Base-by-base conservation (phyloP, 2,113 vertebrate genomes). In the Amphilophus citrinellus region DNA sequence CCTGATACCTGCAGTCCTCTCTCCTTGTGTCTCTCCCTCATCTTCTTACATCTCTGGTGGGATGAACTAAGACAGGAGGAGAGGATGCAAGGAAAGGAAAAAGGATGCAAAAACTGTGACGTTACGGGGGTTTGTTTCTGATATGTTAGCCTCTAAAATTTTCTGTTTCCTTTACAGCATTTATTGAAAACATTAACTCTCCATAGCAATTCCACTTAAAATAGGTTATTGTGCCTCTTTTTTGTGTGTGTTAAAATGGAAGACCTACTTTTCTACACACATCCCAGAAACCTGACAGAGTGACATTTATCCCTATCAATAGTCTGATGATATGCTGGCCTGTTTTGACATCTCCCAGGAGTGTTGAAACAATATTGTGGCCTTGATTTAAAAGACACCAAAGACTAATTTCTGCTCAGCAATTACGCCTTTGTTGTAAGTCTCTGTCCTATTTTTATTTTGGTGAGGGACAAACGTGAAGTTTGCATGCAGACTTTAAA, bases 251-350 rank as follows among this genome's bases (percentile, higher is more conserved):
- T 56, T 73, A 80, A 84, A 76, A 89, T 50, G 14, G 4, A 71
- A 84, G 91, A 53, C 86, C 90, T 87, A 88, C 59, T 91, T 93
- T 86, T 75, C 20, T 1, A 22, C 18, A 71, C 15, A 80, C 83
- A 89, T 44, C 84, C 89, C 87, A 92, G 88, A 92, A 92, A 88
- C 81, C 80, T 76, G 87, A 77, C 89, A 85, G 76, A 39, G 62
- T 60, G 58, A 82, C 83, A 75, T 66, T 15, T 58, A 66, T 84
- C 77, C 83, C 85, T 88, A 82, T 92, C 90, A 89, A 85, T 89
- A 85, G 89, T 79, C 73, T 84, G 77, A 27, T 82, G 80, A 88
- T 85, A 87, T 10, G 2, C 27, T 90, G 90, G 76, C 92, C 91
- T 83, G 88, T 85, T 94, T 92, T 58, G 63, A 85, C 35, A 9